Base-by-base conservation (phyloP, 2,113 vertebrate species). In the Pagrus major region DNA sequence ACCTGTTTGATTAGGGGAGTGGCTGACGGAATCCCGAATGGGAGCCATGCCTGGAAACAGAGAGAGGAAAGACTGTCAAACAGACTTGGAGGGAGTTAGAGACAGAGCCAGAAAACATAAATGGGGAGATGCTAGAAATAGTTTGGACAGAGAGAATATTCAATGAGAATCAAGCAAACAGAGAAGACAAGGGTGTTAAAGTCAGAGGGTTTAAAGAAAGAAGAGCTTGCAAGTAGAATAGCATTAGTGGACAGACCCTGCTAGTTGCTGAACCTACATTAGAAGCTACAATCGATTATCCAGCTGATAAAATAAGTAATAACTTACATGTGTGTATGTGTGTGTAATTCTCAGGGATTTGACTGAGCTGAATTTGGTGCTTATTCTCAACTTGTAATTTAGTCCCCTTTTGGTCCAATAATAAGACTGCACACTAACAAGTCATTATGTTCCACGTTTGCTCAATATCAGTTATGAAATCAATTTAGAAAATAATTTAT, bases 1-100 rank as follows among this genome's bases (percentile, higher is more conserved):
- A 97, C 97, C 97, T 97, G 96, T 96, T 95, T 96, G 97, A 95
- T 97, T 98, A 96, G 96, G 96, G 94, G 97, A 98, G 96, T 97
- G 96, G 96, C 96, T 97, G 95, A 97, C 97, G 95, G 96, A 96
- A 94, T 97, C 96, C 96, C 97, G 96, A 95, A 97, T 97, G 95
- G 96, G 96, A 96, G 97, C 96, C 97, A 98, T 97, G 96, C 96
- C 96, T 97, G 65, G 91, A 94, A 92, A 94, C 79, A 93, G 74
- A 91, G 71, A 90, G 92, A 94, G 89, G 69, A 78, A 83, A 91
- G 72, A 91, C 84, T 77, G 83, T 89, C 88, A 89, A 83, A 89
- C 58, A 78, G 84, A 86, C 55, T 79, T 29, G 46, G 29, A 61
- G 18, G 49, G 76, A 56, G 71, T 74, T 49, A 74, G 72, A 71